These are phyloP conservation scores for Polyommatus icarus DNA, from an alignment of 2,888 invertebrate species.

Conservation along the genomic window DNA sequence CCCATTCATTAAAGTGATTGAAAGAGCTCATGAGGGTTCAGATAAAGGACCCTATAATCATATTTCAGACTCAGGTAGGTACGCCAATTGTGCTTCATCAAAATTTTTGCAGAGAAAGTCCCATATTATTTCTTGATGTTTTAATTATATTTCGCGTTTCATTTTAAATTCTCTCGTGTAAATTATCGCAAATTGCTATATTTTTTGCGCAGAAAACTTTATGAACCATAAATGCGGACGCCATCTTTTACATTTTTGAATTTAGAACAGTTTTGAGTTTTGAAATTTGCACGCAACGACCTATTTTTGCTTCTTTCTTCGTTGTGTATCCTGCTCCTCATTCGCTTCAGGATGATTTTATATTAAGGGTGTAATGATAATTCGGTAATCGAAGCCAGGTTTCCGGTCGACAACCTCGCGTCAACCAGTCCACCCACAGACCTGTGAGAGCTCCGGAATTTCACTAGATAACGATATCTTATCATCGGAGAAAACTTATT, in stretches of 20 bases:
- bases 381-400: conserved; percentile 57
- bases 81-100: conserved; percentile 31
- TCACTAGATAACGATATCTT: conserved; percentile 19
- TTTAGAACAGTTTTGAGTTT: not conserved
- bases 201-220: not conserved
- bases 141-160: conserved; percentile 12
- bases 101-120: conserved; percentile 28
- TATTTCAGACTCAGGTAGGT: conserved; percentile 51
- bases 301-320: not conserved
- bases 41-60: conserved; percentile 56
- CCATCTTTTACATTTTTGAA: not conserved
- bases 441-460: conserved; percentile 44
- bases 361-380: conserved; percentile 50
- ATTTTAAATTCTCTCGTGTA: not conserved
- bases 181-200: not conserved
- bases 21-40: conserved; percentile 59
- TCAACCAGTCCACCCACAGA: conserved; percentile 76
- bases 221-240: not conserved
- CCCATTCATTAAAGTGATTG: conserved; percentile 67
- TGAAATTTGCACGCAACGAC: not conserved
- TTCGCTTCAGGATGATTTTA: too few species aligned
- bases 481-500: conserved; percentile 30
- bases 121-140: conserved; percentile 21
- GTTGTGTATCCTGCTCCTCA: not conserved
- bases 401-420: conserved; percentile 68